Evolutionary conservation across 2,888 invertebrate genomes (phyloP), one percentile per base, ranked within the genome.

Genomic region (Pelosia muscerda): DNA sequence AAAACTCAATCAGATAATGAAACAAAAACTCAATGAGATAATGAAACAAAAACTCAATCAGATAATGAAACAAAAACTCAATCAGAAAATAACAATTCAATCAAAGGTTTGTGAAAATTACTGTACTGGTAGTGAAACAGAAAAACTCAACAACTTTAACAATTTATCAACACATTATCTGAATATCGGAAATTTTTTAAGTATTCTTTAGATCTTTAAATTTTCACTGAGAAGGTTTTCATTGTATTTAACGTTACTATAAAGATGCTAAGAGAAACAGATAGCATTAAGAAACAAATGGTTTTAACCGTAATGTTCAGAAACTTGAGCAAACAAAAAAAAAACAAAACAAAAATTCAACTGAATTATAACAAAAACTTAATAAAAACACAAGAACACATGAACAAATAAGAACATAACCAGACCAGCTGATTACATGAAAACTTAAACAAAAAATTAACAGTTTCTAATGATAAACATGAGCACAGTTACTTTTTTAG

Each of bases 401-500:
- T 54, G 28, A 71, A 71, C 62, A 62, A 74, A 67, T 62, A 62
- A 68, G 67, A 74, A 74, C 59, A 66, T 56, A 53, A 60, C 72
- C 72, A 75, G 75, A 19, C 82, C 82, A 79, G 79, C 79, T 80
- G 80, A 71, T 64, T 72, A 57, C 25, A 65, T 56, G 13, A 57
- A 72, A 63, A 72, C 63, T 55, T 38, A 76, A 82, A 81, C 74
- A 73, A 74, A 77, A 79, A 80, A 26, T 72, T 62, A 81, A 76
- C 73, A 72, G 68, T 60, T 72, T 63, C 62, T 22, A 78, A 76
- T 69, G 69, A 71, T 34, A 74, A 81, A 81, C 77, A 72, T 77
- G 69, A 84, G 83, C 78, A 79, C 78, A 81, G n/a, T n/a, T n/a
- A 78, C 74, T 69, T 65, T 69, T 79, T 68, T 56, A 66, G 68